Conservation (phyloP, 2,888 invertebrate species). For the Mactromeris polynyma region DNA sequence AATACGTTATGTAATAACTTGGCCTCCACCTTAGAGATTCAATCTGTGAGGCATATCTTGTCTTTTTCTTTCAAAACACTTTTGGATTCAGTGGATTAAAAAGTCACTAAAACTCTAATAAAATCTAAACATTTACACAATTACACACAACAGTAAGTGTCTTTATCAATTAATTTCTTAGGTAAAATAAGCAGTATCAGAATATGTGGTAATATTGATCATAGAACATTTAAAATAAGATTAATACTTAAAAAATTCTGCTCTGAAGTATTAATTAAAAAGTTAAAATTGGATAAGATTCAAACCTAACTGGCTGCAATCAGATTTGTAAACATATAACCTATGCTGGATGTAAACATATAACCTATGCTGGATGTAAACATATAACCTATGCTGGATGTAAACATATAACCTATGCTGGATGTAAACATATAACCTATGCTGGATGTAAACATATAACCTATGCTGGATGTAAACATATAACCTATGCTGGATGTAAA, state of each 20-base stretch:
- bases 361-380: not conserved
- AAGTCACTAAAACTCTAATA: not conserved
- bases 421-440: not conserved
- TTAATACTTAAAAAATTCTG: not conserved
- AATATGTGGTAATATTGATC: not conserved
- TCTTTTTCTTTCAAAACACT: not conserved
- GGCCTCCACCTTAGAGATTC: not conserved
- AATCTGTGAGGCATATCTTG: not conserved
- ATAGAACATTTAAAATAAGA: not conserved
- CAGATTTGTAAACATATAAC: not conserved
- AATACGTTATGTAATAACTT: not conserved
- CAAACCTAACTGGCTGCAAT: not conserved
- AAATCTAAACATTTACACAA: not conserved
- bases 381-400: not conserved
- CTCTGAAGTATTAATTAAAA: not conserved
- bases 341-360: not conserved
- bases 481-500: too few relatives aligned
- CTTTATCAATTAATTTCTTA: not conserved
- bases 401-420: too few relatives aligned
- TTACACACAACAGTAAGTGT: not conserved
- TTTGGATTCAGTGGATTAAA: not conserved
- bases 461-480: too few relatives aligned
- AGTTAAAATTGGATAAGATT: not conserved
- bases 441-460: not conserved
- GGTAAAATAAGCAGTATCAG: not conserved